Conservation (phyloP, 2,888 invertebrate species). For the Lasioglossum morio region DNA sequence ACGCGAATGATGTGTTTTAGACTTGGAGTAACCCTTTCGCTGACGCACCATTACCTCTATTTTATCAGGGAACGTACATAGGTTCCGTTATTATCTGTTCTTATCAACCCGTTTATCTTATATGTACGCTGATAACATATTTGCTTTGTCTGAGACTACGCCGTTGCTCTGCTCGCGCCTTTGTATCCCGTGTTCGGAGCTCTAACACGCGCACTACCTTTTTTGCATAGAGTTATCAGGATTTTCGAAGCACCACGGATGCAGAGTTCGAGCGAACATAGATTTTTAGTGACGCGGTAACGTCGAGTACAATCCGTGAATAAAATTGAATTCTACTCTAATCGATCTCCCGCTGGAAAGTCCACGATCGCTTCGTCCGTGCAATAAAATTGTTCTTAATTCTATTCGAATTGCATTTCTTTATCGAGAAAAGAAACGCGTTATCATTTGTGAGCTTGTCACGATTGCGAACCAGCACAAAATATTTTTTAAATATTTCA, state of each 20-base stretch:
- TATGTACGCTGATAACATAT: conserved; percentile 59
- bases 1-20: not conserved
- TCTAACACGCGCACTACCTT: conserved; percentile 27
- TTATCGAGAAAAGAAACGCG: not conserved
- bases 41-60: conserved; percentile 36
- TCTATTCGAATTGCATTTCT: not conserved
- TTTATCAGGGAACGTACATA: conserved; percentile 62
- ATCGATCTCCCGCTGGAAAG: not conserved
- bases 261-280: not conserved
- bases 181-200: conserved; percentile 31
- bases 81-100: conserved; percentile 51
- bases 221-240: conserved; percentile 3
- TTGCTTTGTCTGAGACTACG: conserved; percentile 69
- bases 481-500: not conserved
- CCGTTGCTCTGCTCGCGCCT: conserved; percentile 45
- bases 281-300: not conserved
- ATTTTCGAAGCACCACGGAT: not conserved
- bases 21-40: conserved; percentile 38
- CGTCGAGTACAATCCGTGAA: too few species aligned
- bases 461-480: not conserved
- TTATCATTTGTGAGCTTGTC: not conserved
- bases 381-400: too few species aligned
- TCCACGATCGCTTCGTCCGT: not conserved
- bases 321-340: too few species aligned
- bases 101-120: conserved; percentile 70